Evolutionary conservation across 2,797 vertebrate genomes (phyloP).

Genomic region (Uromys caudimaculatus): DNA sequence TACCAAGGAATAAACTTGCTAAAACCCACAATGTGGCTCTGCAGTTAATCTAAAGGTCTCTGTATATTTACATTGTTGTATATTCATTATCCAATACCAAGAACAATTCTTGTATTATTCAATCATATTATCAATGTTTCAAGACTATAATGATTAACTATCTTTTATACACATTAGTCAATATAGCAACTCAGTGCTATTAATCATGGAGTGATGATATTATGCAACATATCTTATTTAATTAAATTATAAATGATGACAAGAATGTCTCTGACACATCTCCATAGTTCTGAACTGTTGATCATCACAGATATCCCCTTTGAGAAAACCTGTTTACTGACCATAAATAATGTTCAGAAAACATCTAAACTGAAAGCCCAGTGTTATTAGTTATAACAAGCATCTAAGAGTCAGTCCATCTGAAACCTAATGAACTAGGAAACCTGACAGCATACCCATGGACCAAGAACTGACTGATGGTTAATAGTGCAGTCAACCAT

Average conservation of each 20-base stretch:
- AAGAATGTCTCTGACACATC: not conserved
- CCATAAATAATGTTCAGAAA: slow-evolving; percentile 2
- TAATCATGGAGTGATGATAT: not conserved
- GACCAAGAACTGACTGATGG: not conserved
- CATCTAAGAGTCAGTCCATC: not conserved
- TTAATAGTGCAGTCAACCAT: not conserved
- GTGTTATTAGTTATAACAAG: not conserved
- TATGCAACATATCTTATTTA: not conserved
- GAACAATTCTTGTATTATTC: not conserved
- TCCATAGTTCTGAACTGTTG: not conserved
- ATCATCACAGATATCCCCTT: not conserved
- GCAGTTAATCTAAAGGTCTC: too few relatives aligned
- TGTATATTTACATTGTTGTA: too few relatives aligned
- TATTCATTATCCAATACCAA: too few relatives aligned
- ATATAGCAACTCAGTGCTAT: not conserved
- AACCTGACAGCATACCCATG: not conserved
- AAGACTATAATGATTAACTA: slow-evolving; percentile 14
- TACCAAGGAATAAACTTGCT: too few relatives aligned
- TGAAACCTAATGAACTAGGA: not conserved
- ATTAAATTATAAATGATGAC: not conserved
- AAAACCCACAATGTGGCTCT: too few relatives aligned
- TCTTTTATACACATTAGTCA: not conserved
- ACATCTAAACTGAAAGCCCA: not conserved
- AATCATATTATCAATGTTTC: not conserved
- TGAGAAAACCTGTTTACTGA: not conserved